phyloP scores from a whole-genome alignment of 1,140 invertebrate genomes.

The Hylyphantes graminicola region DNA sequence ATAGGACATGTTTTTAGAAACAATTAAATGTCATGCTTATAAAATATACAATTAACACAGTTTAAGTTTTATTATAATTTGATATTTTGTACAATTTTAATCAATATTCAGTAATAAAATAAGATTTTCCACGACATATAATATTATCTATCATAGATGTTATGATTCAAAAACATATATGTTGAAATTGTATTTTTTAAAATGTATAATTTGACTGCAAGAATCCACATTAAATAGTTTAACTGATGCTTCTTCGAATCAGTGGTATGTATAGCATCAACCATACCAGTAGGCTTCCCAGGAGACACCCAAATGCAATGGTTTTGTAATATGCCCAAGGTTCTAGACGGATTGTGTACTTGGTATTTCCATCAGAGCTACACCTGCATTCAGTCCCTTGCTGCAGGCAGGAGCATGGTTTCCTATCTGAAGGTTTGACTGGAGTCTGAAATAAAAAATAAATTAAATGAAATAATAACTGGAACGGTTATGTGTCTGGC shows the following conservation, averaged over 20 bases:
- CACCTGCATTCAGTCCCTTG: constrained; percentile 54
- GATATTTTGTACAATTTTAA: no score
- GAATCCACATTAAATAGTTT: no score
- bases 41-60: no score
- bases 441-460: constrained; percentile 31
- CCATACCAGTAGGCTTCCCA: constrained; percentile 40
- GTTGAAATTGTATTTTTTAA: no score
- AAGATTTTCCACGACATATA: no score
- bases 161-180: no score
- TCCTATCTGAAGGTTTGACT: constrained; percentile 4
- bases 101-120: no score
- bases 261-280: constrained; percentile 46
- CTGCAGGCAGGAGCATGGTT: constrained; percentile 50
- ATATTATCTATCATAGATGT: no score
- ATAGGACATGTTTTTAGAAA: no score
- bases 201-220: no score
- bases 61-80: no score
- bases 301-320: constrained; percentile 37
- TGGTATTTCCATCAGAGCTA: constrained; percentile 16
- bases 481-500: background rate
- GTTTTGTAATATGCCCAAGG: constrained; percentile 55
- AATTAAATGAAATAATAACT: background rate
- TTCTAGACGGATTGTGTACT: constrained; percentile 49
- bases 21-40: no score
- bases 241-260: background rate